Evolutionary conservation across 2,797 vertebrate species (phyloP), one percentile per base, ranked within the genome.

Genomic region (Silurus aristotelis): DNA sequence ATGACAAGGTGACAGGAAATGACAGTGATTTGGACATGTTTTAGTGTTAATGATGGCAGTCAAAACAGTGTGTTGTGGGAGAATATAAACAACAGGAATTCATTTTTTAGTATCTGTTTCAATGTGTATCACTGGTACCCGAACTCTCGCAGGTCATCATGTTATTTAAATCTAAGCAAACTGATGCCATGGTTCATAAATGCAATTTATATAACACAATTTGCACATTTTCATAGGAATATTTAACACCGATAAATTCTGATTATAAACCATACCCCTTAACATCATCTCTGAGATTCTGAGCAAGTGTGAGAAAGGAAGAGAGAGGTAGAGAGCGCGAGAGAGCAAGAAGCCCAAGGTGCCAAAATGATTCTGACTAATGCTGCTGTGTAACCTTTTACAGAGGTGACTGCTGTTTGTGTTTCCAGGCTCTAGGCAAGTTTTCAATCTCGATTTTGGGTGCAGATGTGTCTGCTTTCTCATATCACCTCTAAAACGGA

Each of bases 351-450:
- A 66, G 55, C 17, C n/a, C 60, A 52, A 60, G n/a, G 52, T 56
- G 80, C 6, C 52, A n/a, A 72, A 68, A n/a, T 46, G 55, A n/a
- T 84, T 86, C 82, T 71, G 83, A 60, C 25, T 75, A 60, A 71
- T 64, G 20, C 61, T 27, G 13, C 14, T 14, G 22, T 1, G 7
- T 63, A 80, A 83, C 80, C 80, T 85, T 80, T 80, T 19, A 22
- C 56, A 52, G 48, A 77, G 48, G 46, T 48, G 43, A 48, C 43
- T 2, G 20, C 70, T 72, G 43, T 14, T 72, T 78, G 60, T 77
- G 66, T 76, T 56, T 56, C 25, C 25, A 56, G 52, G 14, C 72
- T 76, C 13, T 56, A 56, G 73, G 73, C n/a, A 56, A 31, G n/a
- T 56, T 56, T 27, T 75, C 14, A 17, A 31, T 75, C 48, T 7